Evolutionary conservation across 2,888 invertebrate species (phyloP), one percentile per base, ranked within the genome.

Genomic region (Minunthozetes semirufus): DNA sequence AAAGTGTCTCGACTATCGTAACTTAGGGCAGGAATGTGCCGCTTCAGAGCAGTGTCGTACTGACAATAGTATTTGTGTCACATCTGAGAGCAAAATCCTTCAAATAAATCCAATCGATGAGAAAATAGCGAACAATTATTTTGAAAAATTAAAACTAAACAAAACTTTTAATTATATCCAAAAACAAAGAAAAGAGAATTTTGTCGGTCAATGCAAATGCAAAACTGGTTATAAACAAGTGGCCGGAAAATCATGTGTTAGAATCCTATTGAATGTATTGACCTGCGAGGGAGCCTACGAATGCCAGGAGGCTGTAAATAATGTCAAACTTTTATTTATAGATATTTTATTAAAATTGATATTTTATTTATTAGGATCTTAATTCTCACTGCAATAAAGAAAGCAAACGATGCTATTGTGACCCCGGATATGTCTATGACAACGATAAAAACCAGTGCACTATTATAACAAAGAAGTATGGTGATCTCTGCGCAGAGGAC

Each of bases 171-270:
- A 33, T 33, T n/a, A n/a, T n/a, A n/a, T n/a, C n/a, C n/a, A 5
- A 71, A 71, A 4, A 19, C 33, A 27, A 27, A 66, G 27, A 73
- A 66, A 38, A 27, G 29, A 29, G 13, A 9, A 13, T 6, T 42
- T 73, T 38, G 38, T n/a, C n/a, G 73, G 73, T 33, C n/a, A 22
- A 38, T 73, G 73, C 42, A 38, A 66, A 33, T 73, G 73, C 48
- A 56, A 38, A 19, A 22, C 0, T n/a, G 73, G 73, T 11, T 68
- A 8, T n/a, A 42, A 38, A 6, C 19, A 68, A 17, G 42, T 22
- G 6, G 17, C n/a, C 66, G 70, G n/a, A 19, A 38, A 33, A 1
- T 5, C 1, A 15, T 56, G 56, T 25, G 19, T 42, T 25, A 42
- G 17, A 6, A 15, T 22, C 22, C 0, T 1, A 1, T 15, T 73